Conservation (phyloP, 2,888 invertebrate species). For the Anoplius nigerrimus region DNA sequence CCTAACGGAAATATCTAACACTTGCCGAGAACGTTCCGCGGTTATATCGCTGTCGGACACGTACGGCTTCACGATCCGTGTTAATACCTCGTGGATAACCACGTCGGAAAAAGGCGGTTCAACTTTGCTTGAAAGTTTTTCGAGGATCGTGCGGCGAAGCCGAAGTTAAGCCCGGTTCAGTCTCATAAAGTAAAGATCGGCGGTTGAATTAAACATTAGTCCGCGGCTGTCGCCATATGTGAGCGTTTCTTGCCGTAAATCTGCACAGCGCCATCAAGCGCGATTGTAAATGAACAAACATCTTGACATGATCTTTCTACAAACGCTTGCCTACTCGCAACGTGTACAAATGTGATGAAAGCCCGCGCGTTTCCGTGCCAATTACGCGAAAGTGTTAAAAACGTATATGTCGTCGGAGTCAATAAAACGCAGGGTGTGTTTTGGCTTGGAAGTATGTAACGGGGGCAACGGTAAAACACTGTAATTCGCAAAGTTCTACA, state of each 20-base stretch:
- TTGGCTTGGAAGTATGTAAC: not conserved
- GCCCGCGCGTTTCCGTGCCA: too few species aligned
- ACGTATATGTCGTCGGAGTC: too few species aligned
- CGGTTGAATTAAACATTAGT: constrained; percentile 56
- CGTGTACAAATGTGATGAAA: too few species aligned
- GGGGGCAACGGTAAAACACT: not conserved
- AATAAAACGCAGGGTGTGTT: too few species aligned
- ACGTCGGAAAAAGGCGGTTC: constrained; percentile 45
- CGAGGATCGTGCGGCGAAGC: constrained; percentile 42
- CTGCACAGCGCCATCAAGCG: too few species aligned
- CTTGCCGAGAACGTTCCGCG: constrained; percentile 46
- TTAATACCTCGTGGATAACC: constrained; percentile 61
- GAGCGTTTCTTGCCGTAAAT: not conserved
- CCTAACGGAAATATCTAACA: too few species aligned
- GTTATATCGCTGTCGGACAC: constrained; percentile 55
- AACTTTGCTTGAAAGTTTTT: constrained; percentile 54
- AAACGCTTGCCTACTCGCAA: too few species aligned
- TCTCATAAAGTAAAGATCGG: constrained; percentile 57
- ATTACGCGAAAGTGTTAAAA: too few species aligned
- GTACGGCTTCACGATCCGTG: constrained; percentile 59
- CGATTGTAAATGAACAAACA: too few species aligned
- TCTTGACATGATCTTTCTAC: too few species aligned
- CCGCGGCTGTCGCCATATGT: constrained; percentile 6
- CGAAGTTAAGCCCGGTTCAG: constrained; percentile 49
- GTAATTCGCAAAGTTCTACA: not conserved